Base-by-base conservation (phyloP, 2,888 invertebrate species). In the Bursaphelenchus okinawaensis region DNA sequence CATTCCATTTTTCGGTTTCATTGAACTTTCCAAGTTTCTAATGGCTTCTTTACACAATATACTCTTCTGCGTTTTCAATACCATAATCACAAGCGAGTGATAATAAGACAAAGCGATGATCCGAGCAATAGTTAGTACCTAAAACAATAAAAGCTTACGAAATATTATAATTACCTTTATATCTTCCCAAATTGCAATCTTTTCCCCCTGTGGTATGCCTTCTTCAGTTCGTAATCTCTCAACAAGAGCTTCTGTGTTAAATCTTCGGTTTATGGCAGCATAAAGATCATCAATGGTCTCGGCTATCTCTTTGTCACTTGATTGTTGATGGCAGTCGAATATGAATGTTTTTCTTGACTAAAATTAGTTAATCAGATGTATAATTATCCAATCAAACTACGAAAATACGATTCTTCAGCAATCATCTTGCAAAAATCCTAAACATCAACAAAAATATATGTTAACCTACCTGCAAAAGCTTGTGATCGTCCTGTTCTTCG, bases 21-120 rank as follows among this genome's bases (percentile, higher is more conserved):
- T 22, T 65, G 20, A 28, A 3, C 31, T 31, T 29, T 68, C 71
- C 1, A 62, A 28, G 24, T 51, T 31, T 22, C 54, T 70, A 27
- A 68, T 62, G 22, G 58, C 58, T 52, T 74, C 70, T 55, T 62
- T 66, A 28, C 72, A 72, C 29, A 71, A 19, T 20, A 71, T 75
- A 16, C 71, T 60, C 57, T 75, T 75, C 52, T 75, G 74, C 2
- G 62, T 52, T 40, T 71, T 71, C n/a, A 71, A 28, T 8, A 66
- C 73, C 29, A 75, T 24, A 9, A 63, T 40, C 16, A 67, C 23
- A 16, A 71, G 24, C 22, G 72, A 55, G 24, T 63, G 65, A 8
- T 29, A 29, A 20, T 22, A 63, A 16, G 71, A 56, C 28, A 64
- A 29, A 9, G 72, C 62, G 12, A 71, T 20, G 23, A 75, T 28